Conservation (phyloP, 2,797 vertebrate species). For the Sternotherus odoratus region DNA sequence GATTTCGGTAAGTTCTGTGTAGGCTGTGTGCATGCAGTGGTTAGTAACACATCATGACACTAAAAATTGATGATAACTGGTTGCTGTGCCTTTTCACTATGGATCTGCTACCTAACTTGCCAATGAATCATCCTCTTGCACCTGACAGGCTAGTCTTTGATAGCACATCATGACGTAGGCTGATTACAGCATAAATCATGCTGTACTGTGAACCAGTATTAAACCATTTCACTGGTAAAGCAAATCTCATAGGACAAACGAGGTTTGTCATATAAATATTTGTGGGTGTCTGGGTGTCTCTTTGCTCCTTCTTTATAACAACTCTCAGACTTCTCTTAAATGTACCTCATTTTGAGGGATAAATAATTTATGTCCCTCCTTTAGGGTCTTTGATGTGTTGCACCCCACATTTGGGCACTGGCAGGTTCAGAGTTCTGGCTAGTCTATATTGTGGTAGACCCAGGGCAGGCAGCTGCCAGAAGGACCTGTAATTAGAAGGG, state of each 20-base stretch:
- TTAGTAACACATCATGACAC: background rate
- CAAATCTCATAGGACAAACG: background rate
- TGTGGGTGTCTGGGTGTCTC: background rate
- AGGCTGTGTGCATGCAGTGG: background rate
- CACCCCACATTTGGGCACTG: background rate
- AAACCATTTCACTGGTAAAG: background rate
- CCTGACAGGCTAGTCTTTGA: conserved; percentile 5
- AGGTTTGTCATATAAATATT: background rate
- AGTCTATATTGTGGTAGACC: too few relatives aligned
- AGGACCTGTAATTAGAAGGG: too few relatives aligned
- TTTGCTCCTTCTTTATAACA: background rate
- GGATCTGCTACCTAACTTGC: conserved; percentile 30
- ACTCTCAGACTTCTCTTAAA: background rate
- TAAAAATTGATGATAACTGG: background rate
- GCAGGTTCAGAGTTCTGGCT: background rate
- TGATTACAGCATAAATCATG: conserved; percentile 46
- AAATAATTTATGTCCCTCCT: background rate
- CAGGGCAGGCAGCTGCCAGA: too few relatives aligned
- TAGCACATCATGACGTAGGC: conserved; percentile 23
- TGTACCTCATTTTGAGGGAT: background rate
- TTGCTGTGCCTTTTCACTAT: background rate
- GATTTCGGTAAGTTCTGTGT: background rate
- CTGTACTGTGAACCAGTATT: too few relatives aligned
- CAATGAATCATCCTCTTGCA: conserved; percentile 34
- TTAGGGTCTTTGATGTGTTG: background rate